These are phyloP conservation scores for Bos taurus DNA, from an alignment of 2,113 vertebrate species.

Conservation along the genomic window DNA sequence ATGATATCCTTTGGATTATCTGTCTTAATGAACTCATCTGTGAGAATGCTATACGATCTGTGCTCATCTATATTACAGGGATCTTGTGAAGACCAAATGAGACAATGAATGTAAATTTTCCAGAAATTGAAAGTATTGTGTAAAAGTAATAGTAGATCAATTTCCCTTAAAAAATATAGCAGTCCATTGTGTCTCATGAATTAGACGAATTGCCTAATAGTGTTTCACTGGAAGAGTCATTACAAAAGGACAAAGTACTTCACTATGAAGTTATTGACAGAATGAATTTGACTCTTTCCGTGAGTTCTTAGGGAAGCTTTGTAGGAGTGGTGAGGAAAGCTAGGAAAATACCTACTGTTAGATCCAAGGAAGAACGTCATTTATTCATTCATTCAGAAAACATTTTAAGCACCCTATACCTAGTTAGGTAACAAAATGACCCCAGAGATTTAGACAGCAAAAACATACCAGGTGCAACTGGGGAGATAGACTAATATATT, in stretches of 20 bases:
- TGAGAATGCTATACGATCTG: not conserved
- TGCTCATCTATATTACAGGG: not conserved
- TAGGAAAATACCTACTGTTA: not conserved
- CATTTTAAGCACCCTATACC: not conserved
- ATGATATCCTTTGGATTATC: not conserved
- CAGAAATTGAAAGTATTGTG: not conserved
- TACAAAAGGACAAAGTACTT: not conserved
- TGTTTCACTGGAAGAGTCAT: not conserved
- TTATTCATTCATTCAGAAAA: not conserved
- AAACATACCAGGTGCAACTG: not conserved
- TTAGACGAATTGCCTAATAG: not conserved
- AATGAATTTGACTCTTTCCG: not conserved
- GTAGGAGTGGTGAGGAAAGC: not conserved
- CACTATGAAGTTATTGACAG: not conserved
- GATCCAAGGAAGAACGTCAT: not conserved
- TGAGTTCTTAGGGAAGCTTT: not conserved
- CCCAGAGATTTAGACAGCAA: not conserved
- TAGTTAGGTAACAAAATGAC: not conserved
- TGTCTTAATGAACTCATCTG: not conserved
- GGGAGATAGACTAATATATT: not conserved
- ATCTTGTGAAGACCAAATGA: not conserved
- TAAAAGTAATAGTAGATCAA: not conserved
- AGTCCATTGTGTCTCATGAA: not conserved
- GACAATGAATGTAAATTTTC: not conserved
- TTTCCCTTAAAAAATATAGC: not conserved